These are phyloP conservation scores for Gandaritis pyraliata DNA, from an alignment of 2,888 invertebrate genomes.

Conservation along the genomic window DNA sequence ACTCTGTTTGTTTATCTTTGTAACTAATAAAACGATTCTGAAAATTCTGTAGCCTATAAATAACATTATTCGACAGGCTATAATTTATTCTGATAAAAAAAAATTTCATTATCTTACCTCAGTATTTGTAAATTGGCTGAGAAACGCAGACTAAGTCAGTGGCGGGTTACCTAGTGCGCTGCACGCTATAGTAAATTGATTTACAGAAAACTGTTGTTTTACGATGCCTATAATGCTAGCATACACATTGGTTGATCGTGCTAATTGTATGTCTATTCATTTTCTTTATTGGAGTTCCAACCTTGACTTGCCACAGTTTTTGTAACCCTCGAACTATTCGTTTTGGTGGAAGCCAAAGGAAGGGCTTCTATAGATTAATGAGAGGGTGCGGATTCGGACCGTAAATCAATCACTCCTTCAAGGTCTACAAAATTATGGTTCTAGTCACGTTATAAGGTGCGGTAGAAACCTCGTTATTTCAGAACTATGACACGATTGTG, in stretches of 20 bases:
- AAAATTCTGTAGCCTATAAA: no score
- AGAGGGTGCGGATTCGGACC: conserved; percentile 23
- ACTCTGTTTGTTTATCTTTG: no score
- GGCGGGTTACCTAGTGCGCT: no score
- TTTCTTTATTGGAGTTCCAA: conserved; percentile 1
- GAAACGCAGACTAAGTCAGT: no score
- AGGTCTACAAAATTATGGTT: conserved; percentile 26
- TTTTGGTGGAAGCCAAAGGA: conserved; percentile 8
- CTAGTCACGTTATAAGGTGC: conserved; percentile 29
- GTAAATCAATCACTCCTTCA: conserved; percentile 30
- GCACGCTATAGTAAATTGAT: background rate
- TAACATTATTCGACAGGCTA: no score
- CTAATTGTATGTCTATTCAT: background rate
- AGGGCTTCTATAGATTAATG: conserved; percentile 26
- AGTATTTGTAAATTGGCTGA: no score
- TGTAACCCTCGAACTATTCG: conserved; percentile 9
- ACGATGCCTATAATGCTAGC: background rate
- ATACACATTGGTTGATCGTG: background rate
- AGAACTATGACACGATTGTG: background rate
- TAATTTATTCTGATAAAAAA: no score
- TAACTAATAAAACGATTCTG: no score
- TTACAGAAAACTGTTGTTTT: background rate
- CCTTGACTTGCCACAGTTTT: conserved; percentile 14
- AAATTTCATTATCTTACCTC: no score
- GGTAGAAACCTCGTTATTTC: conserved; percentile 6